Conservation (phyloP, 2,888 invertebrate species). For the Arrhopalites spinosus region DNA sequence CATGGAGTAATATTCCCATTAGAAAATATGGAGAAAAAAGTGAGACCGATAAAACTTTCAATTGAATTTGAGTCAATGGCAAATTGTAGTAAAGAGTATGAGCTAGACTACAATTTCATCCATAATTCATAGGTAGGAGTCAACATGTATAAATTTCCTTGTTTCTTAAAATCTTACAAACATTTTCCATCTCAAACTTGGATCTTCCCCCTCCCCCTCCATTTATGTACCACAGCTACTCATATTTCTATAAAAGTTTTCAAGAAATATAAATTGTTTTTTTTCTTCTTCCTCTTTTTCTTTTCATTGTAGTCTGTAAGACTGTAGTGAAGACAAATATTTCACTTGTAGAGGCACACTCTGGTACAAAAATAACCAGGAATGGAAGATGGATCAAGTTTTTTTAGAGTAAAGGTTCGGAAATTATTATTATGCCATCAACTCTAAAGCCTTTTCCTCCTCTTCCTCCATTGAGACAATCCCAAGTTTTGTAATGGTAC, state of each 20-base stretch:
- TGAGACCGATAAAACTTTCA: not conserved
- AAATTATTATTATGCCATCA: slow-evolving; percentile 3
- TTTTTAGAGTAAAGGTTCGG: not conserved
- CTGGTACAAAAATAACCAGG: no score
- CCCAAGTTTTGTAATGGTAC: no score
- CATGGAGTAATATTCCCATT: no score
- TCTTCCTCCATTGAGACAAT: no score
- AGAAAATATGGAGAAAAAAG: not conserved
- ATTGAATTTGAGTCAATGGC: not conserved
- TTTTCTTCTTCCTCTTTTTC: not conserved
- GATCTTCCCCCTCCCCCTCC: not conserved
- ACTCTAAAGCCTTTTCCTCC: no score
- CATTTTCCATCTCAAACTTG: slow-evolving; percentile 3
- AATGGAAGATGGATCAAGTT: no score
- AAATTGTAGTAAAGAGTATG: not conserved
- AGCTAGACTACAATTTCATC: slow-evolving; percentile 13
- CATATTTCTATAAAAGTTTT: no score
- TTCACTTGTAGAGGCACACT: no score
- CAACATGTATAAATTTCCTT: slow-evolving; percentile 14
- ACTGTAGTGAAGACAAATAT: not conserved
- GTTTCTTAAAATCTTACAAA: slow-evolving; percentile 12
- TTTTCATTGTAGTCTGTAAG: not conserved
- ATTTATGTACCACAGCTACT: no score
- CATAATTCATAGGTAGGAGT: slow-evolving; percentile 13
- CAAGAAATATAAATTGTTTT: no score